Base-by-base conservation (phyloP, 2,113 vertebrate species). In the Microtus oregoni region DNA sequence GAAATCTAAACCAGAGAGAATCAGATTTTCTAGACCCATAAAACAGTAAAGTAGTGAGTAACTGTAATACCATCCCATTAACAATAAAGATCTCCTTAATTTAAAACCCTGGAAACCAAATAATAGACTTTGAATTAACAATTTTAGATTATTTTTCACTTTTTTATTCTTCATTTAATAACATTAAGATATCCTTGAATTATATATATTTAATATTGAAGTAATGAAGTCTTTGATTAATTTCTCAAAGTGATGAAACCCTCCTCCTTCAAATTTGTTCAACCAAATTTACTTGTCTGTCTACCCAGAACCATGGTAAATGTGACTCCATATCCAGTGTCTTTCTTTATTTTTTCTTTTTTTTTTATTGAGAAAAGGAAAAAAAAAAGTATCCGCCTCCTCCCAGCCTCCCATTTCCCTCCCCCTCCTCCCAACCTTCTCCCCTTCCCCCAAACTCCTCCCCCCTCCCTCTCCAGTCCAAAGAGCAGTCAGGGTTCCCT, bases 1-100 rank as follows among this genome's bases (percentile, higher is more conserved):
- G 12, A 97, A 97, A 95, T 7, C 26, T 4, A 77, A 96, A 91
- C 63, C 22, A 65, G 50, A 30, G 17, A 83, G 68, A 90, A 94
- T 15, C 47, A 89, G 91, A 88, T 96, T 77, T 63, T 75, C 50
- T 86, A 88, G 90, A 52, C 4, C 63, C 38, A 7, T 7, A 78
- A 47, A 63, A 67, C 94, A 86, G 81, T 72, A 67, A 9, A 5
- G 92, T 82, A 85, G 82, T 0, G 0, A 26, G 24, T 35, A 41
- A 93, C 89, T 73, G 93, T 77, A 94, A 94, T 3, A 28, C 58
- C 35, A 63, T 22, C 28, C 41, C 41, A 94, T 78, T 91, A 91
- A 90, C 2, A 76, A 8, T 78, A 91, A 92, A 75, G 65, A 63
- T 3, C 70, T 88, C 26, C 83, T 77, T 81, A 87, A 76, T 79